Percentiles rank a stretch among this genome's conserved stretches.
Conservation (phyloP, 2,888 invertebrate genomes). For the Mayetiola destructor region DNA sequence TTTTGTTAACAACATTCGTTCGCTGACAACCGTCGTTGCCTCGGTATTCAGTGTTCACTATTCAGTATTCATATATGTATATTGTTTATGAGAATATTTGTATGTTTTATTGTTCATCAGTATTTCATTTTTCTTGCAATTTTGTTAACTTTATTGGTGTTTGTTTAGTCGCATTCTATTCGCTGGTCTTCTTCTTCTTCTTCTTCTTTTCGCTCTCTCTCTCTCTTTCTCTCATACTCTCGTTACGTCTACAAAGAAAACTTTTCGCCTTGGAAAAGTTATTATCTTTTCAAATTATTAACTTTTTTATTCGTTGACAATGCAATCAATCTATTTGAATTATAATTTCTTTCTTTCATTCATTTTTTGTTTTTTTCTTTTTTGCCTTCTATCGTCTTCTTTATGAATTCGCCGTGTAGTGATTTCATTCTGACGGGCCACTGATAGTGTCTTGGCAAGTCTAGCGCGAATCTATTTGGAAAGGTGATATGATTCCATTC, state of each 20-base stretch:
- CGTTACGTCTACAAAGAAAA: not conserved
- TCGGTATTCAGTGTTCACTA: too few species aligned
- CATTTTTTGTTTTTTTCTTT: not conserved
- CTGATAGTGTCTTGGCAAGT: too few species aligned
- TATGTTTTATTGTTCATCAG: not conserved
- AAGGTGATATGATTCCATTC: too few species aligned
- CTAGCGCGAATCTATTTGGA: too few species aligned
- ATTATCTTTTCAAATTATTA: conserved; percentile 12
- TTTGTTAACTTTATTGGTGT: conserved; percentile 11
- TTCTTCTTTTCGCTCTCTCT: not conserved
- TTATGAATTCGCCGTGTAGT: too few species aligned
- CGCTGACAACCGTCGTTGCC: too few species aligned
- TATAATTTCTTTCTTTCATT: too few species aligned
- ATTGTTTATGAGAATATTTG: too few species aligned
- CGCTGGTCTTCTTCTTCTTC: not conserved
- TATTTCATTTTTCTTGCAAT: conserved; percentile 3
- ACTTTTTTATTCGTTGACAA: conserved; percentile 11
- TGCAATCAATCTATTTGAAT: conserved; percentile 12
- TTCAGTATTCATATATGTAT: too few species aligned
- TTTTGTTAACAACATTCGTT: too few species aligned
- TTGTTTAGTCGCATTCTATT: not conserved
- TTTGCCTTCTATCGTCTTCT: not conserved
- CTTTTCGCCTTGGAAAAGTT: conserved; percentile 6
- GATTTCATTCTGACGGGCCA: too few species aligned
- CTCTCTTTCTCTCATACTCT: not conserved